Base-by-base conservation (phyloP, 2,888 invertebrate genomes). In the Spicauda simplicius region DNA sequence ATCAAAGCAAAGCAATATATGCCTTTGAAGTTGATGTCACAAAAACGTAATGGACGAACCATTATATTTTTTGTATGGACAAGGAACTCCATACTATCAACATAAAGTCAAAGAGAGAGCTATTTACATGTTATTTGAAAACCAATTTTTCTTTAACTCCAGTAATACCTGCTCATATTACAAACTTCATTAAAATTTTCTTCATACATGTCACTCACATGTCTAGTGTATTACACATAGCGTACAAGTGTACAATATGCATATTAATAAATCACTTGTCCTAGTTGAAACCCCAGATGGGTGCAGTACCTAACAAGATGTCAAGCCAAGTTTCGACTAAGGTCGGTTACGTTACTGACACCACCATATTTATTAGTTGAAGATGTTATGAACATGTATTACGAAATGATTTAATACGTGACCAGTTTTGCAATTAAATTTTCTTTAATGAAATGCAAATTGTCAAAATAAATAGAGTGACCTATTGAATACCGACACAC, bases 211-310 rank as follows among this genome's bases (percentile, higher is more conserved):
- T 16, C 11, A 50, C 20, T 30, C 48, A 57, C 25, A 30, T 14
- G 48, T 50, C 20, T 59, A n/a, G 16, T 50, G 59, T 50, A 59
- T 50, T 25, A 20, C 48, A 30, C 16, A 58, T 59, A 11, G 16
- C 16, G 18, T 18, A 64, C 18, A 30, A 57, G 33, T 56, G 45
- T 6, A 57, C 45, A 45, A 41, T 50, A 16, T 64, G 50, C n/a
- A 64, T 64, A 64, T 56, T 64, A 33, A 64, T 57, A n/a, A 45
- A 25, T 48, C 16, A 41, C 59, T 30, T 52, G 64, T 37, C 64
- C 57, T 37, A 64, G 48, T 64, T 52, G 45, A 50, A 60, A 56
- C 50, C 64, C 57, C 64, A 50, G 56, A 37, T 64, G 57, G 56
- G 16, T 33, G n/a, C 37, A n/a, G 37, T 56, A 20, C 14, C 4